Evolutionary conservation across 2,113 vertebrate species (phyloP).

Genomic region (Philantomba maxwellii): DNA sequence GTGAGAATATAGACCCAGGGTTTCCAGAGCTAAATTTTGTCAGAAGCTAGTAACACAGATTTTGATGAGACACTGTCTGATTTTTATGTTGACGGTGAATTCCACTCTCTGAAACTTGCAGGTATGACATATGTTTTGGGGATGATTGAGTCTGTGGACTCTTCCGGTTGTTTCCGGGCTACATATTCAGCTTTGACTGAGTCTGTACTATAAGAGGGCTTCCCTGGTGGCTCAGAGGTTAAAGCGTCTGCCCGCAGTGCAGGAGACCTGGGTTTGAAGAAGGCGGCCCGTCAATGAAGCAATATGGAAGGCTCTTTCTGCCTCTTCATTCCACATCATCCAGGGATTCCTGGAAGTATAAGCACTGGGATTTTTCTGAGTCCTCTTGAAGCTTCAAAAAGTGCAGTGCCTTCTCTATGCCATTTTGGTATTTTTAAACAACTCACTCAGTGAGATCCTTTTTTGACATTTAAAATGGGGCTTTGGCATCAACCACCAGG

Average conservation of each 20-base stretch:
- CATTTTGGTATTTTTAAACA: background rate
- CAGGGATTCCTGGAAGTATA: background rate
- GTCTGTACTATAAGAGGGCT: background rate
- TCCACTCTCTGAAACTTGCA: background rate
- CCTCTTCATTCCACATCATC: background rate
- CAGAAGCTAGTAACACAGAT: background rate
- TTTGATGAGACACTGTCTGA: background rate
- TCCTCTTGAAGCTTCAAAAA: background rate
- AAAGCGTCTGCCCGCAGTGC: no score
- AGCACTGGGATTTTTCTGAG: constrained; percentile 23
- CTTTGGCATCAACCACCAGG: background rate
- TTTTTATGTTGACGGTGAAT: background rate
- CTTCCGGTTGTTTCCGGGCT: background rate
- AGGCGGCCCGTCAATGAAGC: background rate
- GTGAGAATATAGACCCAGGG: background rate
- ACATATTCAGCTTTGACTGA: background rate
- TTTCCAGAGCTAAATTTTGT: background rate
- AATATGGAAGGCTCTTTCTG: background rate
- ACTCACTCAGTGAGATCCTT: background rate
- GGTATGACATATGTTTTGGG: background rate
- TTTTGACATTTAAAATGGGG: background rate
- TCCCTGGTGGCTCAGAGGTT: no score
- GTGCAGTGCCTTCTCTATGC: background rate
- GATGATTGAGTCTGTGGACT: background rate
- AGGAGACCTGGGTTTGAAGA: background rate